A percentile compares a stretch with the other conserved stretches of the same genome.
Conservation (phyloP, 1,140 invertebrate genomes). For the Hylyphantes graminicola region DNA sequence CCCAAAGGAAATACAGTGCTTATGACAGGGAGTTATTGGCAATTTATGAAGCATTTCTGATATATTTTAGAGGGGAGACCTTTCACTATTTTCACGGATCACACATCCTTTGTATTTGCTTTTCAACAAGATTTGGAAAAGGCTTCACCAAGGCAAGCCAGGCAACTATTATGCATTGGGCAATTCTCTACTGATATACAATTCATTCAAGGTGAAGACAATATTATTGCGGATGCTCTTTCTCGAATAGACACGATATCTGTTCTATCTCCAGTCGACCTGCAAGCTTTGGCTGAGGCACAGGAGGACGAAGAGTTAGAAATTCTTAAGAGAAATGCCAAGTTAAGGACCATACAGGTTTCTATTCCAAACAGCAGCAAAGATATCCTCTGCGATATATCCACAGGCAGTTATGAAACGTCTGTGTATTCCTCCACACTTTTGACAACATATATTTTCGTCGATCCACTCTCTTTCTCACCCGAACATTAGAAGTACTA, state of each 20-base stretch:
- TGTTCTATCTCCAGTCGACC: constrained; percentile 15
- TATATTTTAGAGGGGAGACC: constrained; percentile 2
- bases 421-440: background rate
- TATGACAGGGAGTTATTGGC: background rate
- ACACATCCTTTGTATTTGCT: constrained; percentile 63
- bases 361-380: constrained; percentile 2
- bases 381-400: constrained; percentile 14
- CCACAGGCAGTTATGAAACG: constrained; percentile 4
- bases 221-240: constrained; percentile 62
- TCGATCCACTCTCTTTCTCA: no score
- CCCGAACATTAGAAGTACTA: constrained; percentile 31
- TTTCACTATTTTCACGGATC: constrained; percentile 17
- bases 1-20: no score
- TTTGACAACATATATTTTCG: constrained; percentile 3
- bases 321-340: constrained; percentile 20
- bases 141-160: no score
- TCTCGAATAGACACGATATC: constrained; percentile 31
- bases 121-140: no score
- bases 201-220: constrained; percentile 66
- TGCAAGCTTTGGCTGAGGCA: background rate
- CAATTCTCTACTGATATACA: no score
- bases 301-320: no score
- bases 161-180: no score
- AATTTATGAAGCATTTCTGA: background rate
- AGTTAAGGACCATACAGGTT: constrained; percentile 14